phyloP scores from a whole-genome alignment of 1,140 invertebrate genomes.

The Phocides pigmalion region DNA sequence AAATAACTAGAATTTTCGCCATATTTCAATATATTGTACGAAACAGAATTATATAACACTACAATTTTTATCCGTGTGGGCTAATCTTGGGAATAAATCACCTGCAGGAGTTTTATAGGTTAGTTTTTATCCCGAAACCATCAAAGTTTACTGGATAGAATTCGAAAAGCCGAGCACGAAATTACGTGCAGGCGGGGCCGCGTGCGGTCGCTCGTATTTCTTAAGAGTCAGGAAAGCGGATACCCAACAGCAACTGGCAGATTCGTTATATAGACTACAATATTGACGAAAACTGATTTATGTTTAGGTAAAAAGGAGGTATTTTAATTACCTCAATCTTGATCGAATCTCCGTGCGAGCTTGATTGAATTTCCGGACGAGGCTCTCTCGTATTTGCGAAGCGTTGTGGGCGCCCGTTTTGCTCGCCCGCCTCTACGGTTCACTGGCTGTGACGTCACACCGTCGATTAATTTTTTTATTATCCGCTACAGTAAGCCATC shows the following conservation, averaged over 20 bases:
- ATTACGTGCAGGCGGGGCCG: no score
- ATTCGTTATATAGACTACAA: neutral
- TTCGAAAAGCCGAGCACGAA: no score
- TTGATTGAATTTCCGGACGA: conserved; percentile 81
- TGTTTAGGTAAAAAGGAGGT: conserved; percentile 69
- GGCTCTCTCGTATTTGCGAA: conserved; percentile 76
- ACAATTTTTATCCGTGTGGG: no score
- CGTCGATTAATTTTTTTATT: conserved; percentile 77
- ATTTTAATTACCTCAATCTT: conserved; percentile 82
- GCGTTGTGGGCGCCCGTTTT: conserved; percentile 56
- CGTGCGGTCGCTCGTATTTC: neutral
- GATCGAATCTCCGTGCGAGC: conserved; percentile 79
- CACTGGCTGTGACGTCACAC: conserved; percentile 76
- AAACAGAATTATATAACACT: no score
- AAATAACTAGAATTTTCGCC: no score
- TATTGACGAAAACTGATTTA: conserved; percentile 26
- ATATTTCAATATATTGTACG: no score
- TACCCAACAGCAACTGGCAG: neutral
- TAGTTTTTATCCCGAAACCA: no score
- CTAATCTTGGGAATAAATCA: no score
- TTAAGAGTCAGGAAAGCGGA: neutral
- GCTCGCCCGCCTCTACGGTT: conserved; percentile 57
- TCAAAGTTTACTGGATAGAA: no score
- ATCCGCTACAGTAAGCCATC: conserved; percentile 71
- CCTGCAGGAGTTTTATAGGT: no score